phyloP scores from a whole-genome alignment of 2,113 vertebrate genomes.

The Notechis scutatus region DNA sequence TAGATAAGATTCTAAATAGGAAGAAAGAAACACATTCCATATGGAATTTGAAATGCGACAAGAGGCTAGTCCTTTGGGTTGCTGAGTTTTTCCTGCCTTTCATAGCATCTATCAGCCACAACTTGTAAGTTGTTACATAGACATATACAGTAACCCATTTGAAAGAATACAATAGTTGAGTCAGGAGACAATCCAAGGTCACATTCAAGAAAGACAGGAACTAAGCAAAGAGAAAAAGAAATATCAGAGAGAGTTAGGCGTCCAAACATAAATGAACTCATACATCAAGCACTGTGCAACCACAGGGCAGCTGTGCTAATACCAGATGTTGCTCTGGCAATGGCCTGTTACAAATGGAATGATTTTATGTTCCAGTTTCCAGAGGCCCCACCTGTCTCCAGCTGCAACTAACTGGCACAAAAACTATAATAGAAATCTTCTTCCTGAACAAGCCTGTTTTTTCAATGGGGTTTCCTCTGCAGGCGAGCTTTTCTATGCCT shows the following conservation, averaged over 20 bases:
- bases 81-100: not conserved
- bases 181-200: not conserved
- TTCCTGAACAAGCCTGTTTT: not conserved
- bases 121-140: not conserved
- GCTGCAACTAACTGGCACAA: not conserved
- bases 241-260: not conserved
- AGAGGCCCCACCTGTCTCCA: not conserved
- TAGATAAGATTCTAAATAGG: not conserved
- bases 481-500: not conserved
- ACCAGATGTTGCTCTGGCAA: not conserved
- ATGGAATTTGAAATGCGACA: not conserved
- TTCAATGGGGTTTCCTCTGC: not conserved
- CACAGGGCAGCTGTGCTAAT: not conserved
- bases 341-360: not conserved
- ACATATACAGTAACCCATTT: not conserved
- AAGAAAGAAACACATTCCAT: not conserved
- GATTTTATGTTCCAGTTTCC: not conserved
- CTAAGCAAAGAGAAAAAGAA: not conserved
- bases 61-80: not conserved
- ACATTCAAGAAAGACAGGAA: not conserved
- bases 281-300: not conserved
- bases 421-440: not conserved
- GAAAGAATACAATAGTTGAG: not conserved
- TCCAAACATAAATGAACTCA: not conserved
- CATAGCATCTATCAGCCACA: not conserved